Percentiles rank a stretch among this genome's conserved stretches.
These are phyloP conservation scores for Odocoileus hemionus DNA, from an alignment of 2,113 vertebrate species.

Conservation along the genomic window DNA sequence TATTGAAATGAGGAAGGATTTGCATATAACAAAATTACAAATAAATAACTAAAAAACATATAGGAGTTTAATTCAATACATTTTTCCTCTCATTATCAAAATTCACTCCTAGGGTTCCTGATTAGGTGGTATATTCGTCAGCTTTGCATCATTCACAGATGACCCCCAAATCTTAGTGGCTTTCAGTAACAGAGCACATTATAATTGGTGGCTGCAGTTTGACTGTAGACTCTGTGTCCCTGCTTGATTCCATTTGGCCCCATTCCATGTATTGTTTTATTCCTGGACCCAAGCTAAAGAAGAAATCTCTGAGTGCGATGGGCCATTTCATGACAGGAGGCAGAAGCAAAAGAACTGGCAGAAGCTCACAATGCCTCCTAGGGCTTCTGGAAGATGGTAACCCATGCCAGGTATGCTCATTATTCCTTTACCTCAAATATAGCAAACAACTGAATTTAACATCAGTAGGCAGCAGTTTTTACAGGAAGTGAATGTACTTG, in stretches of 20 bases:
- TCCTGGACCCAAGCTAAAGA: neutral
- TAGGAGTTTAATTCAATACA: neutral
- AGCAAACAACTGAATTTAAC: neutral
- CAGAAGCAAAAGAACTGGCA: slow-evolving; percentile 24
- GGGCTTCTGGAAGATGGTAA: neutral
- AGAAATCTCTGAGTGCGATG: neutral
- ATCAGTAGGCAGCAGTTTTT: neutral
- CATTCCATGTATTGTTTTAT: slow-evolving; percentile 6
- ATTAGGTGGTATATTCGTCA: neutral
- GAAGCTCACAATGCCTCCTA: neutral
- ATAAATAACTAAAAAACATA: neutral
- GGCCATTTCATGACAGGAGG: neutral
- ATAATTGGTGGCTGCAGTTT: neutral
- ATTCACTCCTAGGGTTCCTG: neutral
- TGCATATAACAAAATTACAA: neutral
- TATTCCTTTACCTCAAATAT: neutral
- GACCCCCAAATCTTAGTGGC: neutral
- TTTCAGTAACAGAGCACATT: neutral
- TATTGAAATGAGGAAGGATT: neutral
- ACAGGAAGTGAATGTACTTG: neutral
- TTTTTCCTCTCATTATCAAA: neutral
- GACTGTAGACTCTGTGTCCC: neutral
- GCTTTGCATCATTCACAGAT: neutral
- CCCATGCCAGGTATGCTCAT: neutral
- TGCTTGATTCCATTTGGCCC: neutral